phyloP scores from a whole-genome alignment of 2,888 invertebrate species.

The Ectemnius cavifrons region DNA sequence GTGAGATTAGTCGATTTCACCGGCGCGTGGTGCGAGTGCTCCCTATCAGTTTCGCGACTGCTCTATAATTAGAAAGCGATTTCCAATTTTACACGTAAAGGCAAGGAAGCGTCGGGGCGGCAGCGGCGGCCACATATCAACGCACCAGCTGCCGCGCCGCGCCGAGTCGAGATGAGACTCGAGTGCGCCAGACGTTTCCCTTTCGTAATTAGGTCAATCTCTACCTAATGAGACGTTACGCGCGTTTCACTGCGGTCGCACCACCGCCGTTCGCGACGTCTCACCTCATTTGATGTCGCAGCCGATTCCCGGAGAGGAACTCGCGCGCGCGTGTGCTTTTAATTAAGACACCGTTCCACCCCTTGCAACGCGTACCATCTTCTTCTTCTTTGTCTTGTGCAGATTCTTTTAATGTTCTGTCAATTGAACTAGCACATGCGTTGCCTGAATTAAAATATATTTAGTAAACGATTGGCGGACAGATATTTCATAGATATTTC shows the following conservation, averaged over 20 bases:
- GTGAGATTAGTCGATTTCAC: conserved; percentile 21
- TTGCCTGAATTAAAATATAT: too few species aligned
- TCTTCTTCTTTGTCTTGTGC: not conserved
- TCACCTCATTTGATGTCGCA: conserved; percentile 53
- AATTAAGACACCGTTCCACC: conserved; percentile 46
- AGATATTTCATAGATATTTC: too few species aligned
- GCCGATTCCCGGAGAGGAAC: conserved; percentile 35
- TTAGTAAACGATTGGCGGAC: too few species aligned
- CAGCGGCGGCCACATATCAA: conserved; percentile 18
- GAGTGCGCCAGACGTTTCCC: conserved; percentile 65
- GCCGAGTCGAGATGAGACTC: conserved; percentile 44
- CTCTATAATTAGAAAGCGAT: conserved; percentile 53
- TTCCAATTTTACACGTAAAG: conserved; percentile 57
- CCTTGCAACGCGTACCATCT: conserved; percentile 1
- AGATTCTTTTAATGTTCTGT: too few species aligned
- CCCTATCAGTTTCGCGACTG: conserved; percentile 39
- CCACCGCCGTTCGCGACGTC: conserved; percentile 52
- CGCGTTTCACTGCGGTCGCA: conserved; percentile 52
- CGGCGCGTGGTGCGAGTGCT: conserved; percentile 16
- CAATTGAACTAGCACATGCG: too few species aligned
- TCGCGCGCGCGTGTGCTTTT: conserved; percentile 39
- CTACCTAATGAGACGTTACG: conserved; percentile 69
- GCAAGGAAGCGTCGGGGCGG: conserved; percentile 30
- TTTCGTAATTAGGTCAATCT: conserved; percentile 72
- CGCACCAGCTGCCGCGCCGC: conserved; percentile 43